Conservation (phyloP, 2,797 vertebrate species). For the Hydrophis major region DNA sequence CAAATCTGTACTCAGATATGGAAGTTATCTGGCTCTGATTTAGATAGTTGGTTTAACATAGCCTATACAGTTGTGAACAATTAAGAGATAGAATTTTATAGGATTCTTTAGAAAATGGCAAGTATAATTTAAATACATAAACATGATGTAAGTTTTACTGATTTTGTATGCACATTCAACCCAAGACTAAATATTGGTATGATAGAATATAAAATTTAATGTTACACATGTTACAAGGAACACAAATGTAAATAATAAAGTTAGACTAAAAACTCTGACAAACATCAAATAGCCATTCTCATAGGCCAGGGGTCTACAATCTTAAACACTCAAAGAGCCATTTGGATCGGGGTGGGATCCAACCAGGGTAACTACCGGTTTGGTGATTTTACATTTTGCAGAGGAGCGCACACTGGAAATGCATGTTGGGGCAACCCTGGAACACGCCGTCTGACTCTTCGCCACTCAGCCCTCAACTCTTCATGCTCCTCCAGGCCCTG, state of each 20-base stretch:
- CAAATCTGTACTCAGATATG: background rate
- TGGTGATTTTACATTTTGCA: too few species aligned
- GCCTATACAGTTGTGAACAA: background rate
- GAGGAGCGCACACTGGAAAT: too few species aligned
- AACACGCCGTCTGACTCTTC: too few species aligned
- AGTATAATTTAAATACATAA: background rate
- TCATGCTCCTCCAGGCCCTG: too few species aligned
- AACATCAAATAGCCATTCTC: background rate
- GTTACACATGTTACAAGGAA: conserved; percentile 18
- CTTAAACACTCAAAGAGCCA: too few species aligned
- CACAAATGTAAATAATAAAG: background rate
- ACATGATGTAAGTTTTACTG: background rate
- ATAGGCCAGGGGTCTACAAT: background rate
- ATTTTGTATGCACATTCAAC: background rate
- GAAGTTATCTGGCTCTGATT: background rate
- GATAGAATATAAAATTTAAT: background rate
- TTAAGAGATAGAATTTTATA: background rate
- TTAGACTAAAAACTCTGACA: conserved; percentile 27
- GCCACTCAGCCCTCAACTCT: too few species aligned
- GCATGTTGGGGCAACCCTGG: too few species aligned
- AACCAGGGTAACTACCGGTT: too few species aligned
- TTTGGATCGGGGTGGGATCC: too few species aligned
- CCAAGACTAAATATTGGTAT: background rate
- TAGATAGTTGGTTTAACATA: background rate
- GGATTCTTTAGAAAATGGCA: background rate